Evolutionary conservation across 2,113 vertebrate genomes (phyloP), one percentile per base, ranked within the genome.

Genomic region (Vidua macroura): DNA sequence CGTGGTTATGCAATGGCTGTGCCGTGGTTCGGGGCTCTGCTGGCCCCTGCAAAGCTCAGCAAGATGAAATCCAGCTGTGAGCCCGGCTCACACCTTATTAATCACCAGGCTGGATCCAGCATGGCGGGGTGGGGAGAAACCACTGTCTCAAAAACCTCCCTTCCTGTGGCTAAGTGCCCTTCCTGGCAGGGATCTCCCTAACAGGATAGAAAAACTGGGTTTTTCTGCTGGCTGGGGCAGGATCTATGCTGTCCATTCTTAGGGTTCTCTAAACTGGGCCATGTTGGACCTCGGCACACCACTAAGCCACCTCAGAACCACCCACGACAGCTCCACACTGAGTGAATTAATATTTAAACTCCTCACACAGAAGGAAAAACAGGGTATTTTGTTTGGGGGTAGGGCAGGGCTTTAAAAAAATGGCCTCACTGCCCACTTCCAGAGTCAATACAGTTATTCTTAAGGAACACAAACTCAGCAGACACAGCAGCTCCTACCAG

Each of bases 61-160:
- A 59, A 55, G 69, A 76, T 37, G 81, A 89, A 92, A 92, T 76
- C 84, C 93, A 94, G 93, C 95, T 93, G 94, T 63, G 67, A 55
- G 91, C 63, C 33, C 59, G 4, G 85, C 93, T 95, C 60, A 3
- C 93, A 95, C 87, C 87, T 96, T 92, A 95, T 96, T 93, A 92
- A 95, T 95, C 96, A 90, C 79, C 31, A 49, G 13, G n/a, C 13
- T 35, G 85, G 90, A 80, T 48, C 72, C 90, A 80, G 92, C 79
- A 76, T 55, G 14, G 70, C 2, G 1, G 75, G 91, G 51, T 66
- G 87, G 85, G 58, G 90, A 66, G 58, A 95, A 95, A 86, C 74
- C 91, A 39, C 96, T 22, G 78, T 60, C 78, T 90, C 74, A 27
- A 69, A 84, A 85, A 15, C 63, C 85, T 85, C 88, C 70, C 78